Evolutionary conservation across 1,140 invertebrate species (phyloP).

Genomic region (Sitodiplosis mosellana): DNA sequence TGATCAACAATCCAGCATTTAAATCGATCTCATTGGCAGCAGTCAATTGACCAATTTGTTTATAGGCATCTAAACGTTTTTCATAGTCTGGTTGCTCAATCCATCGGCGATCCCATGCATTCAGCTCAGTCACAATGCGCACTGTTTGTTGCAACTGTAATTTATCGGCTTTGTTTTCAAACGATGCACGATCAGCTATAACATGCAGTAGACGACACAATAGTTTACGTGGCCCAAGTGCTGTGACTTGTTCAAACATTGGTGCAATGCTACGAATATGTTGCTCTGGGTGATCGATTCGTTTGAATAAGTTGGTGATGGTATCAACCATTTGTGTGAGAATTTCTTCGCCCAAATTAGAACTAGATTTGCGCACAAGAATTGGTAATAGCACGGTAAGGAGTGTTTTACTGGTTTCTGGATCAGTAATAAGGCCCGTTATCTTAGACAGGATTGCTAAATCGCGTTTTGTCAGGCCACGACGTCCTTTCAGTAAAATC

Average conservation of each 20-base stretch:
- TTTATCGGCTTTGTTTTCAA: slow-evolving; percentile 16
- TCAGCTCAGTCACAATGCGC: slow-evolving; percentile 45
- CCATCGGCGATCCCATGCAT: slow-evolving; percentile 68
- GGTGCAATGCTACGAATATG: slow-evolving; percentile 47
- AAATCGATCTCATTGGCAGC: slow-evolving; percentile 33
- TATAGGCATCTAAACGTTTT: slow-evolving; percentile 52
- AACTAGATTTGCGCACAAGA: slow-evolving; percentile 35
- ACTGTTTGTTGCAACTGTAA: slow-evolving; percentile 22
- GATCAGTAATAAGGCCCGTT: slow-evolving; percentile 48
- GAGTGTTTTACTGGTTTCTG: slow-evolving; percentile 43
- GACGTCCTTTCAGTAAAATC: slow-evolving; percentile 36
- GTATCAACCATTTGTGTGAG: slow-evolving; percentile 46
- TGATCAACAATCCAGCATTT: slow-evolving; percentile 48
- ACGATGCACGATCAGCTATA: slow-evolving; percentile 21
- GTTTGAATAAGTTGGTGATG: slow-evolving; percentile 50
- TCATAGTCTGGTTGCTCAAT: slow-evolving; percentile 86
- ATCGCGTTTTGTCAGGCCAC: slow-evolving; percentile 43
- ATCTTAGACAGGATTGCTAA: slow-evolving; percentile 61
- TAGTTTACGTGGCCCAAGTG: slow-evolving; percentile 40
- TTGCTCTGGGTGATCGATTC: slow-evolving; percentile 38
- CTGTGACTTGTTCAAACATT: slow-evolving; percentile 39
- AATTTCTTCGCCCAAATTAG: slow-evolving; percentile 32
- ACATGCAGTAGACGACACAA: slow-evolving; percentile 35
- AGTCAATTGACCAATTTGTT: slow-evolving; percentile 37
- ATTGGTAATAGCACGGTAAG: slow-evolving; percentile 55